These are phyloP conservation scores for Spilarctia lutea DNA, from an alignment of 2,888 invertebrate species.

Conservation along the genomic window DNA sequence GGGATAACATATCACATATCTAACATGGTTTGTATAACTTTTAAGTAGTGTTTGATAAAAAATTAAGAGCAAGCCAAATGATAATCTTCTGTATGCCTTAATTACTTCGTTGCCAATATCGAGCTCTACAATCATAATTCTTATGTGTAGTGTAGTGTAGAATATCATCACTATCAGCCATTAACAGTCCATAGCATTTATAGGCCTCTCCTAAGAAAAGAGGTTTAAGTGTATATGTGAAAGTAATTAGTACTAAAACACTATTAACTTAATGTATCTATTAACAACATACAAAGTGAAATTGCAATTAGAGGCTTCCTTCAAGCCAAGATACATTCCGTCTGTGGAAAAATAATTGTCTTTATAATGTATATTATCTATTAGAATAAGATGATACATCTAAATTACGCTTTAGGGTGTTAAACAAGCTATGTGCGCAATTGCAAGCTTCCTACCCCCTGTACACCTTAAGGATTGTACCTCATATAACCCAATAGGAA, in stretches of 20 bases:
- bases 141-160: no score
- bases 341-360: background rate
- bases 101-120: no score
- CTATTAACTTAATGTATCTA: background rate
- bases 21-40: no score
- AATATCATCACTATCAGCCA: no score
- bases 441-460: background rate
- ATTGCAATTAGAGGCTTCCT: background rate
- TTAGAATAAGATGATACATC: background rate
- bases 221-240: background rate
- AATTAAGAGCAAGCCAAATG: no score
- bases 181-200: no score
- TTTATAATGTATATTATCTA: background rate
- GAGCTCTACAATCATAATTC: no score
- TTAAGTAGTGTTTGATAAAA: no score
- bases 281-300: background rate
- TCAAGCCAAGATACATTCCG: background rate
- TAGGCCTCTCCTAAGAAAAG: no score
- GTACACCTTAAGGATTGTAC: conserved; percentile 3
- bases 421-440: conserved; percentile 17
- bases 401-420: background rate
- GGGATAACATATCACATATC: no score
- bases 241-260: background rate
- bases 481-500: background rate
- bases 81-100: no score